Evolutionary conservation across 2,797 vertebrate genomes (phyloP).

Genomic region (Smutsia temminckii): DNA sequence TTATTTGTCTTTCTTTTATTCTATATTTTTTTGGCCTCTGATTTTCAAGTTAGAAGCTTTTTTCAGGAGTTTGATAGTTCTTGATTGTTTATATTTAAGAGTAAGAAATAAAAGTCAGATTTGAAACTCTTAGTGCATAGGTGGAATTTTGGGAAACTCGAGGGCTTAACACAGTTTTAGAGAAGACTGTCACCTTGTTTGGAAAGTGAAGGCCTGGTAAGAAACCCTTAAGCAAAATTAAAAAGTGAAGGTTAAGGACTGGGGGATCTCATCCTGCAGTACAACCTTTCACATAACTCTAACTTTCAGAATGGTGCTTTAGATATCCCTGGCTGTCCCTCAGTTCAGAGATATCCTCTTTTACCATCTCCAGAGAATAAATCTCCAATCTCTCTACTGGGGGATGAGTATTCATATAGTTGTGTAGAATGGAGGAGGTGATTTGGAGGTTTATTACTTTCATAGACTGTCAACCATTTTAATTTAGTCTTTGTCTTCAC

Average conservation of each 20-base stretch:
- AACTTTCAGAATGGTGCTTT: neutral
- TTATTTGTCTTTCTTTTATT: neutral
- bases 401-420: neutral
- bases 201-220: neutral
- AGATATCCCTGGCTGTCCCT: neutral
- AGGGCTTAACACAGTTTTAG: neutral
- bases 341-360: neutral
- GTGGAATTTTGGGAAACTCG: neutral
- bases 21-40: neutral
- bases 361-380: neutral
- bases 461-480: neutral
- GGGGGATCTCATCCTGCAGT: neutral
- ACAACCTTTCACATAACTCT: neutral
- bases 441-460: neutral
- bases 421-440: neutral
- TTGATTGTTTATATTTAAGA: neutral
- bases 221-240: neutral
- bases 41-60: slow-evolving; percentile 22
- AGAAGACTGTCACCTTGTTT: neutral
- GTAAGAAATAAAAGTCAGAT: neutral
- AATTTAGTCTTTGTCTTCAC: neutral
- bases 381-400: neutral
- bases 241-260: neutral
- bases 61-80: neutral
- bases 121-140: neutral